Percentiles rank a stretch among this genome's conserved stretches.
Evolutionary conservation across 2,888 invertebrate genomes (phyloP).

Genomic region (Tridacna gigas): DNA sequence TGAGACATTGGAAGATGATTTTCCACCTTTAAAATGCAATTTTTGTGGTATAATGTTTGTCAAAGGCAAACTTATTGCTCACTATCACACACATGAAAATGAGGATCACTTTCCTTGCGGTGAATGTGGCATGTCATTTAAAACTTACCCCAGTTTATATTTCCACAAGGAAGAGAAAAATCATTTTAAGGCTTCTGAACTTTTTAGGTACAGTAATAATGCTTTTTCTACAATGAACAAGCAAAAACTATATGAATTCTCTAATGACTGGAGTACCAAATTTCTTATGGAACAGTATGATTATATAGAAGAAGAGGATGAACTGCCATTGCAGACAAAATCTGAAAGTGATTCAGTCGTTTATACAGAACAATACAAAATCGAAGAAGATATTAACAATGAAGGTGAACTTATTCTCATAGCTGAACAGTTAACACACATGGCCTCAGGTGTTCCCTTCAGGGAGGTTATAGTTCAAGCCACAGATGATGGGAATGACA

Average conservation of each 20-base stretch:
- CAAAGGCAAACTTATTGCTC: conserved; percentile 4
- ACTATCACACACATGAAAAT: conserved; percentile 36
- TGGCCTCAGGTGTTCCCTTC: conserved; percentile 33
- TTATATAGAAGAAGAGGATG: conserved; percentile 25
- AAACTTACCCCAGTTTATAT: conserved; percentile 20
- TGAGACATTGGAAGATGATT: background rate
- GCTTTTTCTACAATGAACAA: background rate
- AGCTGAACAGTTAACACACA: conserved; percentile 45
- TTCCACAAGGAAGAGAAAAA: conserved; percentile 31
- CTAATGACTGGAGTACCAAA: background rate
- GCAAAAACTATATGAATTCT: background rate
- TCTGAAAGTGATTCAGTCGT: background rate
- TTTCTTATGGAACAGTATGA: conserved; percentile 38
- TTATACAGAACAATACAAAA: background rate
- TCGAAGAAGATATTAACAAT: conserved; percentile 2
- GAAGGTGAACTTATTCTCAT: conserved; percentile 39
- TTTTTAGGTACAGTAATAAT: background rate
- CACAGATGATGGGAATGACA: background rate
- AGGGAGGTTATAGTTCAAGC: conserved; percentile 15
- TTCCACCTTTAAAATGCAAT: conserved; percentile 6
- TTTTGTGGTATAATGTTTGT: conserved; percentile 18
- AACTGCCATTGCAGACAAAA: background rate
- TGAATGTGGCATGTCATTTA: conserved; percentile 14
- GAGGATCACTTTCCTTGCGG: conserved; percentile 40
- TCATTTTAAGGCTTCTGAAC: conserved; percentile 35